Percentiles rank a stretch among this genome's conserved stretches.
Evolutionary conservation across 2,888 invertebrate genomes (phyloP).

Genomic region (Trimorus sp.): DNA sequence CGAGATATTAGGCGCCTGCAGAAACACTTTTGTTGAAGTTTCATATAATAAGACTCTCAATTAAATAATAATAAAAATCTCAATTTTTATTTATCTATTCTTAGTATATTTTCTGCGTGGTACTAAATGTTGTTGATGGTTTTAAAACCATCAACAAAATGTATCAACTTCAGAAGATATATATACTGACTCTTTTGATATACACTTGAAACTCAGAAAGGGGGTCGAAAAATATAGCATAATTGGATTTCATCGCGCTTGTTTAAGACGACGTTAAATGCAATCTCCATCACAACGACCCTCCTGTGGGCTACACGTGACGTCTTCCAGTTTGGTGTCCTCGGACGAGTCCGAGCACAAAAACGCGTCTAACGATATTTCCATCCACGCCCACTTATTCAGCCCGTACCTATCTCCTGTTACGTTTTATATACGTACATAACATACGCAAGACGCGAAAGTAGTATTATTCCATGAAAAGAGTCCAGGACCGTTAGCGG

Average conservation of each 20-base stretch:
- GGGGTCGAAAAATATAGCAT: background rate
- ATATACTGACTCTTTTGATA: too few species aligned
- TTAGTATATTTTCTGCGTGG: too few species aligned
- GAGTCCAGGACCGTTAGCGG: conserved; percentile 48
- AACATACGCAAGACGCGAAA: conserved; percentile 8
- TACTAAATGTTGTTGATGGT: too few species aligned
- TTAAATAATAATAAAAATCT: too few species aligned
- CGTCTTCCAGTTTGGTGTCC: conserved; percentile 32
- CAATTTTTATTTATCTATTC: too few species aligned
- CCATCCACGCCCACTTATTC: conserved; percentile 66
- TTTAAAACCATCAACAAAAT: too few species aligned
- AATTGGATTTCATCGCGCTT: conserved; percentile 27
- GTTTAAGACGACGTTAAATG: conserved; percentile 17
- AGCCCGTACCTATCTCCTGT: conserved; percentile 51
- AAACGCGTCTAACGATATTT: conserved; percentile 63
- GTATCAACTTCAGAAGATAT: too few species aligned
- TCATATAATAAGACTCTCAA: too few species aligned
- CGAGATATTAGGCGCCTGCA: too few species aligned
- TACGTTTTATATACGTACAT: conserved; percentile 50
- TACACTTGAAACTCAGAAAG: too few species aligned
- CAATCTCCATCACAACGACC: conserved; percentile 37
- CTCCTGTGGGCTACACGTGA: conserved; percentile 23
- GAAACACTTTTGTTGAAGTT: too few species aligned
- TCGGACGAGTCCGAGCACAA: conserved; percentile 32
- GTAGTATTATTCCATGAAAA: conserved; percentile 41